These are phyloP conservation scores for Ianthella basta DNA, from an alignment of 37 sponge, comb jelly and placozoan species.

Conservation along the genomic window DNA sequence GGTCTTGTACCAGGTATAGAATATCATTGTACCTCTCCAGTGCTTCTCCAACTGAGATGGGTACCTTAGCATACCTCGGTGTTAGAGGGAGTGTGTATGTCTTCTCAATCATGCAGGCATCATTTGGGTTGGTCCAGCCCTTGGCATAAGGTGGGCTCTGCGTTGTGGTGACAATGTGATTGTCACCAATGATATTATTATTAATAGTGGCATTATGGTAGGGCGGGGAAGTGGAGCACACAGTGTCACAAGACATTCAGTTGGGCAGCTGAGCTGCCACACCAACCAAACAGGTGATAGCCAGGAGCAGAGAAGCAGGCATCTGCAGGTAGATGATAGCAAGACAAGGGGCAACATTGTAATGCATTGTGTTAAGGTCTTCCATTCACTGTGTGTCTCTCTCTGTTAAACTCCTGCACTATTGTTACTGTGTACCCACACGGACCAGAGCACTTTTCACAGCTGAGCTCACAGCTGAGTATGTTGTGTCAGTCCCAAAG, in stretches of 20 bases:
- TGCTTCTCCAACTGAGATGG: conserved; percentile 56
- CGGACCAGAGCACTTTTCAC: conserved; percentile 48
- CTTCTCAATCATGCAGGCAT: conserved; percentile 37
- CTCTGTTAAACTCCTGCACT: too few relatives aligned
- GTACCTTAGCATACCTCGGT: conserved; percentile 30
- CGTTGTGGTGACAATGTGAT: conserved; percentile 15
- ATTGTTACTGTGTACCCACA: too few relatives aligned
- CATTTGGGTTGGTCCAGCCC: conserved; percentile 54
- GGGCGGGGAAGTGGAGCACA: conserved; percentile 5
- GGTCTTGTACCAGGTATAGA: conserved; percentile 64
- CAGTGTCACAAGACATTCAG: not conserved
- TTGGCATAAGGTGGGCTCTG: conserved; percentile 64
- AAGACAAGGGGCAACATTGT: too few relatives aligned
- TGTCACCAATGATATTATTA: not conserved
- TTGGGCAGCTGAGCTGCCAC: too few relatives aligned
- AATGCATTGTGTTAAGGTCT: too few relatives aligned
- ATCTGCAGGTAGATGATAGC: too few relatives aligned
- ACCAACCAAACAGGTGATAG: too few relatives aligned
- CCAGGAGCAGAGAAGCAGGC: too few relatives aligned
- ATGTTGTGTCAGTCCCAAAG: conserved; percentile 50
- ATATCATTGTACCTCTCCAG: conserved; percentile 33
- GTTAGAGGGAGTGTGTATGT: conserved; percentile 43
- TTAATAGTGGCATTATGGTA: conserved; percentile 43
- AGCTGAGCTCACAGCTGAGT: conserved; percentile 45
- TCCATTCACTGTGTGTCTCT: too few relatives aligned